phyloP scores from a whole-genome alignment of 2,797 vertebrate species.

The Macrochelys suwanniensis region DNA sequence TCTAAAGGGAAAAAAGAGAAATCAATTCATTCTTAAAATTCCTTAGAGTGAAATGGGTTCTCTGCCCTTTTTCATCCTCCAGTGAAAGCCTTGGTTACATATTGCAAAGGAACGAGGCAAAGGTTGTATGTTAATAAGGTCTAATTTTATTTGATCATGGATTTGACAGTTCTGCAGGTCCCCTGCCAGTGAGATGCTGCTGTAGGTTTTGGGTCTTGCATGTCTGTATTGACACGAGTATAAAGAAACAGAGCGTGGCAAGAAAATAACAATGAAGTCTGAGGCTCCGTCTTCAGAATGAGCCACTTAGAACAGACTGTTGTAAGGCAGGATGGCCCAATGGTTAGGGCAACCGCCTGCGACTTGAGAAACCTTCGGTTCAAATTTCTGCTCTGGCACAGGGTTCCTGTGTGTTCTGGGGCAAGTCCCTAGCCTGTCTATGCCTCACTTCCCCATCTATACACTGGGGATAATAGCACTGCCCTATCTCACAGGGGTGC shows the following conservation, averaged over 20 bases:
- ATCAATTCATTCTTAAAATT: not conserved
- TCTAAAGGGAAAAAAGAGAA: not conserved
- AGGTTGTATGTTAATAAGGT: not conserved
- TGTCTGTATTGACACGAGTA: not conserved
- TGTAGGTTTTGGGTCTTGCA: rapidly evolving
- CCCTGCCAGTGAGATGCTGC: not conserved
- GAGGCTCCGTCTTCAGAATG: not conserved
- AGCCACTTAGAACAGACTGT: not conserved
- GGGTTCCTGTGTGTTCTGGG: not conserved
- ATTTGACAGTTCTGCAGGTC: not conserved
- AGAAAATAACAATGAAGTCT: not conserved
- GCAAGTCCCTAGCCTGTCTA: not conserved
- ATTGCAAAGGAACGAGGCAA: not conserved
- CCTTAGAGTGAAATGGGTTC: not conserved
- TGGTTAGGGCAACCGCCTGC: not conserved
- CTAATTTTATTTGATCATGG: rapidly evolving
- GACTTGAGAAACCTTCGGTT: not conserved
- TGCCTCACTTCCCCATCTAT: not conserved
- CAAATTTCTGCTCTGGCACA: not conserved
- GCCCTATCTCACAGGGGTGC: not conserved
- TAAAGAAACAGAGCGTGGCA: rapidly evolving
- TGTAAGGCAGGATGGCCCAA: not conserved
- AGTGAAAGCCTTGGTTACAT: not conserved
- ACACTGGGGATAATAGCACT: not conserved
- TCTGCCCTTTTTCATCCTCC: not conserved